Base-by-base conservation (phyloP, 2,113 vertebrate genomes). In the Heterotilapia buettikoferi region DNA sequence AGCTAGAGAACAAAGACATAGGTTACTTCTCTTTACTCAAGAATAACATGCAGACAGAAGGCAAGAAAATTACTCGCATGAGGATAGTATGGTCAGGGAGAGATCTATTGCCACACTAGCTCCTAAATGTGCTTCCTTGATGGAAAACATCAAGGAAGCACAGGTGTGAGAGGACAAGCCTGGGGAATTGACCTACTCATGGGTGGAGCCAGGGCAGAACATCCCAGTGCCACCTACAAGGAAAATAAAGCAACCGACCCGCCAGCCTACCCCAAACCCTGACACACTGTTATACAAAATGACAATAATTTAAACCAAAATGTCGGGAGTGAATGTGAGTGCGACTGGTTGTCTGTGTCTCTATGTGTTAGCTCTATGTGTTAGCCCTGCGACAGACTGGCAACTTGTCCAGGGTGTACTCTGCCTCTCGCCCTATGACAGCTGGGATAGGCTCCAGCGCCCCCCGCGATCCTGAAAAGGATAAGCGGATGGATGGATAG, bases 331-430 rank as follows among this genome's bases (percentile, higher is more conserved):
- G 59, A 36, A 63, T 36, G 59, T 63, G 59, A 61, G 1, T 19
- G 16, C 1, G 2, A 61, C 6, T 33, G 59, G 29, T 61, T 61
- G 29, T 61, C 59, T 61, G 16, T 63, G 16, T 19, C 59, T 61
- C 57, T 61, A 10, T 61, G 29, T 31, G 24, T 57, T 57, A 57
- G 54, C 54, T 8, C 3, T 57, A 26, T 57, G 56, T 9, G 57
- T 33, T 63, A 0, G 59, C 59, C 9, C 0, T 63, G 59, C 59
- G 0, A 0, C 29, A 63, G 29, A 10, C 0, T 3, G 16, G 31
- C 59, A 11, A 11, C 59, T 10, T 63, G 59, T 63, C 18, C 16
- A 11, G 31, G 0, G 9, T 36, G 59, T 19, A 36, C 16, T 16
- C 31, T 0, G 2, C 59, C 31, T 63, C 31, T 63, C 0, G 2